A percentile compares a stretch with the other conserved stretches of the same genome.
Conservation (phyloP, 2,888 invertebrate species). For the Orthonevra nobilis region DNA sequence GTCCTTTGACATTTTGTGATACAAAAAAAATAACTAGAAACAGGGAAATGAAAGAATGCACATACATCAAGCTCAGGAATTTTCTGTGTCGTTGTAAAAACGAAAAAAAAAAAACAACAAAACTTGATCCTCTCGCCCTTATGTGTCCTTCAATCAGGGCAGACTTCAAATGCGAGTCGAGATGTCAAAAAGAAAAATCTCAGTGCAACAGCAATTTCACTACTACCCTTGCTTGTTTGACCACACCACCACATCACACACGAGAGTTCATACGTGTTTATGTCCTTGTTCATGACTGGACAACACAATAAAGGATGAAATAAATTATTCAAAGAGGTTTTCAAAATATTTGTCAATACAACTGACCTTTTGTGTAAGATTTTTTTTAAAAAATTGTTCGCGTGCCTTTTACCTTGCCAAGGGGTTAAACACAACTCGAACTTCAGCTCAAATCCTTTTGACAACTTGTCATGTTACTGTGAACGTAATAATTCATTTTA, state of each 20-base stretch:
- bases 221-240: slow-evolving; percentile 40
- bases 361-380: slow-evolving; percentile 69
- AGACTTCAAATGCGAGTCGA: no score
- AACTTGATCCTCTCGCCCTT: slow-evolving; percentile 40
- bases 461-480: slow-evolving; percentile 55
- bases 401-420: slow-evolving; percentile 41
- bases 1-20: slow-evolving; percentile 66
- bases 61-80: slow-evolving; percentile 26
- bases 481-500: background rate
- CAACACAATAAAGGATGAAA: slow-evolving; percentile 28
- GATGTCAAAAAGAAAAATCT: no score
- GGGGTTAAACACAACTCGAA: slow-evolving; percentile 50
- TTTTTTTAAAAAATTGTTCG: no score
- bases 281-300: slow-evolving; percentile 27
- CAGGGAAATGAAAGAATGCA: slow-evolving; percentile 27
- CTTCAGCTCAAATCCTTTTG: slow-evolving; percentile 59
- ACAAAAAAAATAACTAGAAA: slow-evolving; percentile 23
- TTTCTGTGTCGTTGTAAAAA: slow-evolving; percentile 22
- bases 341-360: slow-evolving; percentile 53
- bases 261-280: background rate
- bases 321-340: slow-evolving; percentile 45
- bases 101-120: background rate
- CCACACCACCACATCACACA: slow-evolving; percentile 41
- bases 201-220: no score
- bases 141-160: slow-evolving; percentile 55